A percentile compares a stretch with the other conserved stretches of the same genome.
Evolutionary conservation across 2,113 vertebrate species (phyloP).

Genomic region (Indri indri): DNA sequence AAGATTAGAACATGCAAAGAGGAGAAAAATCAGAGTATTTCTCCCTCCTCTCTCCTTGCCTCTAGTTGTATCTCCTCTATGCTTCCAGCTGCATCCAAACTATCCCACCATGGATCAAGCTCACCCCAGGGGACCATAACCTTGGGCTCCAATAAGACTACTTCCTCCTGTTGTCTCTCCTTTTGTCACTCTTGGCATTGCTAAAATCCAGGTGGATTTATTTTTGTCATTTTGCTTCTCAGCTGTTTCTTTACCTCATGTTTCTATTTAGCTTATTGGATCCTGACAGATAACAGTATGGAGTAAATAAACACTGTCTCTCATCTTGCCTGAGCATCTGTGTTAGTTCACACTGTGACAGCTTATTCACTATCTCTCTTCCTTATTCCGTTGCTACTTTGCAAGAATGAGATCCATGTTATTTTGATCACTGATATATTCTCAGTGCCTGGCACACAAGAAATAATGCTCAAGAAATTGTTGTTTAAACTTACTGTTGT

Average conservation of each 20-base stretch:
- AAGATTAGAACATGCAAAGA: not conserved
- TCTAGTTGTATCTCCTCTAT: not conserved
- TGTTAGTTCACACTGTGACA: not conserved
- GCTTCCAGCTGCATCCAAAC: not conserved
- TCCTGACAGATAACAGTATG: not conserved
- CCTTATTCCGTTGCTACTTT: fast-evolving
- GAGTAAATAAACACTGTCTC: not conserved
- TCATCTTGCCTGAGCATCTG: not conserved
- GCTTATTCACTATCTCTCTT: not conserved
- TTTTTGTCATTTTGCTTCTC: not conserved
- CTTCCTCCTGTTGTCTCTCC: not conserved
- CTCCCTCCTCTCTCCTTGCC: not conserved
- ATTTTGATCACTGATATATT: not conserved
- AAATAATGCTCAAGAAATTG: not conserved
- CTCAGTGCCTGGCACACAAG: not conserved
- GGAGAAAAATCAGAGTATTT: not conserved
- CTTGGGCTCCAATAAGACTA: not conserved
- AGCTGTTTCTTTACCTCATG: not conserved
- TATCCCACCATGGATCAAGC: not conserved
- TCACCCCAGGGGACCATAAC: not conserved
- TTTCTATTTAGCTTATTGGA: not conserved
- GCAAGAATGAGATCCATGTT: not conserved
- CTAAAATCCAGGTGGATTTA: not conserved
- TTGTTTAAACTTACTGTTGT: not conserved
- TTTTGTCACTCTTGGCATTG: not conserved